phyloP scores from a whole-genome alignment of 2,113 vertebrate genomes.

The Mellivora capensis region DNA sequence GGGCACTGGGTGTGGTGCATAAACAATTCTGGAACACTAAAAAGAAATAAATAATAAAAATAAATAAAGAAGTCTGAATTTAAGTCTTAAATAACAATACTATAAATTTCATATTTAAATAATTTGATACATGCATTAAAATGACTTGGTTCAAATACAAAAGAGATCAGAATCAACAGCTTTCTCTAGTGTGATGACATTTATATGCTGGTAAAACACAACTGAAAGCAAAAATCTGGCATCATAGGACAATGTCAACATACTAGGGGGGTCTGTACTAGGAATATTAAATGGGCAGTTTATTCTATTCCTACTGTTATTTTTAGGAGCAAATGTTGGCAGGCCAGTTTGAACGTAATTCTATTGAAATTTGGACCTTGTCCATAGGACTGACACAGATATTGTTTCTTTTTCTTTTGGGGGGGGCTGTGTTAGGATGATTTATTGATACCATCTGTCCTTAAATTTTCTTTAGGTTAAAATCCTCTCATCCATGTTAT shows the following conservation, averaged over 20 bases:
- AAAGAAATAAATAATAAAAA: neutral
- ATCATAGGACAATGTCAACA: neutral
- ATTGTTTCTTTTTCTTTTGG: neutral
- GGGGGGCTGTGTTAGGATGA: neutral
- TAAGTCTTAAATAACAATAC: neutral
- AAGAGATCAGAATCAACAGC: neutral
- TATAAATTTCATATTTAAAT: neutral
- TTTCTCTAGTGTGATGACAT: neutral
- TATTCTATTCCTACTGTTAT: neutral
- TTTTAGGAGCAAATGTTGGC: neutral
- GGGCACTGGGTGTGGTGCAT: too few species aligned
- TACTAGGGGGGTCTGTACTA: neutral
- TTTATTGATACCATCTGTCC: slow-evolving; percentile 2
- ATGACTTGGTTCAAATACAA: neutral
- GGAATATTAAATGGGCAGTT: neutral
- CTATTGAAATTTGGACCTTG: neutral
- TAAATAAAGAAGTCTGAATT: neutral
- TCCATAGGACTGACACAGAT: neutral
- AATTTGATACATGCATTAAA: neutral
- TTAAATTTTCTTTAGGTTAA: slow-evolving; percentile 27
- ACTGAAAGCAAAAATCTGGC: neutral
- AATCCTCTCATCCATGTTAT: neutral
- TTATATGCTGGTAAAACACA: neutral
- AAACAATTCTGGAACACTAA: too few species aligned
- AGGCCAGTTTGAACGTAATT: neutral